phyloP scores from a whole-genome alignment of 2,113 vertebrate genomes.

The Entomyzon cyanotis region DNA sequence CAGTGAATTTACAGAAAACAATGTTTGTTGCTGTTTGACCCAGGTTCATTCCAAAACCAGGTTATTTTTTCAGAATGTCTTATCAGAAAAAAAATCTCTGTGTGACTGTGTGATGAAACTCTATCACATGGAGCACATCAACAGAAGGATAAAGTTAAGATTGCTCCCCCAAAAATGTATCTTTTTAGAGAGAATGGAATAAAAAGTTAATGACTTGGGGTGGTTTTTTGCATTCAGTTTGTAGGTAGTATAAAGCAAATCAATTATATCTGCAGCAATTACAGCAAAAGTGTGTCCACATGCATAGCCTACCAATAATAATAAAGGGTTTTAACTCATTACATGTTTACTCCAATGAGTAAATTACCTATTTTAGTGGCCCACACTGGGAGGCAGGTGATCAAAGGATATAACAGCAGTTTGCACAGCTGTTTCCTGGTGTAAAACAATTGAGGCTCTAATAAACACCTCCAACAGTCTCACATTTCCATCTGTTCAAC shows the following conservation, averaged over 20 bases:
- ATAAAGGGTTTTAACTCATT: not conserved
- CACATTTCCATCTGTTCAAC: not conserved
- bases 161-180: rapidly evolving
- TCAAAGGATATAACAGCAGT: not conserved
- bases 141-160: not conserved
- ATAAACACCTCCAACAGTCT: not conserved
- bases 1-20: not conserved
- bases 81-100: rapidly evolving
- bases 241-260: not conserved
- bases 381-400: not conserved
- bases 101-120: not conserved
- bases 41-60: not conserved
- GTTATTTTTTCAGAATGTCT: not conserved
- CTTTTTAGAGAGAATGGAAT: not conserved
- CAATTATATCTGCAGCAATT: not conserved
- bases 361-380: not conserved
- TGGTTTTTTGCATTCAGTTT: not conserved
- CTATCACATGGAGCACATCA: not conserved
- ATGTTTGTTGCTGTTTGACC: not conserved
- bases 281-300: not conserved
- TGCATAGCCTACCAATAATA: not conserved
- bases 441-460: not conserved
- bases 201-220: not conserved
- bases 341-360: not conserved
- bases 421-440: not conserved